Evolutionary conservation across 2,113 vertebrate genomes (phyloP).

Genomic region (Bujurquina vittata): DNA sequence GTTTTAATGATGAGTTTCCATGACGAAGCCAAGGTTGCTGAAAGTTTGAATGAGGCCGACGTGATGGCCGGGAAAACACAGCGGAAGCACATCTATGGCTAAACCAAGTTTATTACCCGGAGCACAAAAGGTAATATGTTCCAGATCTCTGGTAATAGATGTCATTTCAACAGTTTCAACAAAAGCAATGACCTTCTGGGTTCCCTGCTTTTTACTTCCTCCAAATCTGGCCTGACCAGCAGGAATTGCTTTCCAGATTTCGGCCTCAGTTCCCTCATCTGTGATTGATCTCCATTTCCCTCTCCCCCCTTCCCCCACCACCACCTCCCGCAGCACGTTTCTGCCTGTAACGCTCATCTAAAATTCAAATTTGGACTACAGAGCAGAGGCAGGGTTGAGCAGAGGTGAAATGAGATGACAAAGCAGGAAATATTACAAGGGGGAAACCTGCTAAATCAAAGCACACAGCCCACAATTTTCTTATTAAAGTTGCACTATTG

Average conservation of each 20-base stretch:
- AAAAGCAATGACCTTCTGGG: slow-evolving; percentile 17
- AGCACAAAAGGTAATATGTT: slow-evolving; percentile 35
- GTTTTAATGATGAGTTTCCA: slow-evolving; percentile 29
- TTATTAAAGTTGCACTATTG: not conserved
- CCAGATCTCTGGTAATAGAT: slow-evolving; percentile 46
- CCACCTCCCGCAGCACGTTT: not conserved
- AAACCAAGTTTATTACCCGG: slow-evolving; percentile 39
- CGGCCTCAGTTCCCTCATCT: slow-evolving; percentile 4
- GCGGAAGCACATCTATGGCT: slow-evolving; percentile 21
- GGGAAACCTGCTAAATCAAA: not conserved
- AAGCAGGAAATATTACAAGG: not conserved
- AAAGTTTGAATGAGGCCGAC: slow-evolving; percentile 41
- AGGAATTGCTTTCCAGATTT: slow-evolving; percentile 1
- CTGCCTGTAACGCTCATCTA: slow-evolving; percentile 1
- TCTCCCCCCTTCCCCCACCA: not conserved
- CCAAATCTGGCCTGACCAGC: slow-evolving; percentile 17
- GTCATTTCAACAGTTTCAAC: slow-evolving; percentile 36
- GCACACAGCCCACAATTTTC: not conserved
- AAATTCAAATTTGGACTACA: slow-evolving; percentile 2
- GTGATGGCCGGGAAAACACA: slow-evolving; percentile 20
- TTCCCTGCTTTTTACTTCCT: not conserved
- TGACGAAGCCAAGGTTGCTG: slow-evolving; percentile 19
- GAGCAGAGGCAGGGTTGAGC: not conserved
- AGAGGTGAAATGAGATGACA: slow-evolving; percentile 2
- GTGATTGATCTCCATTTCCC: slow-evolving; percentile 13